phyloP scores from a whole-genome alignment of 1,140 invertebrate genomes.

The Aphidius ervi region DNA sequence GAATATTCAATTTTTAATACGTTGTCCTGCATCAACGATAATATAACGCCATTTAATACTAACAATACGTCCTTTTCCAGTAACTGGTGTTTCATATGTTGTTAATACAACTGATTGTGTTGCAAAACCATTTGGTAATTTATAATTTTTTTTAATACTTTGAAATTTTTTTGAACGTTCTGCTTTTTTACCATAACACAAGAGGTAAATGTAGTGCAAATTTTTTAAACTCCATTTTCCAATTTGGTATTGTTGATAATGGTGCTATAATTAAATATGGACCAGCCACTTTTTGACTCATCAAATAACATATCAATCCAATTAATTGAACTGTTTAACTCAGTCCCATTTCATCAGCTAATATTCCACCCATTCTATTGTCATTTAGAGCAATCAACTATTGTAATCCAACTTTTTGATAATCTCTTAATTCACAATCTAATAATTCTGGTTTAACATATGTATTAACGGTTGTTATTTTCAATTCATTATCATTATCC shows the following conservation, averaged over 20 bases:
- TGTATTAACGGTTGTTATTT: constrained; percentile 13
- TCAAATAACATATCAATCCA: constrained; percentile 58
- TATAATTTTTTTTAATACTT: constrained; percentile 42
- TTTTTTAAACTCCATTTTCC: constrained; percentile 65
- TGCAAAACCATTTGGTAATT: constrained; percentile 31
- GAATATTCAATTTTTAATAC: constrained; percentile 71
- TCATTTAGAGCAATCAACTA: constrained; percentile 64
- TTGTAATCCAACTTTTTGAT: constrained; percentile 61
- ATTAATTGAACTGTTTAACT: constrained; percentile 74
- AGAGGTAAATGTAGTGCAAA: constrained; percentile 64
- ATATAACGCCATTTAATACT: constrained; percentile 61
- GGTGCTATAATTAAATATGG: constrained; percentile 65
- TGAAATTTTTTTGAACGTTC: constrained; percentile 35
- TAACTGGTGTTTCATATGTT: constrained; percentile 58
- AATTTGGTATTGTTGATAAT: constrained; percentile 69
- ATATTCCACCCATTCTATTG: constrained; percentile 70
- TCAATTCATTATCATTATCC: neutral
- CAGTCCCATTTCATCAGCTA: constrained; percentile 80
- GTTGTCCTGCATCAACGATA: constrained; percentile 70
- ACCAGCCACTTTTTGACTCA: constrained; percentile 54
- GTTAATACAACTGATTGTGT: constrained; percentile 57
- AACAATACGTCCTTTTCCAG: constrained; percentile 48
- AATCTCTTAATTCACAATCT: constrained; percentile 55
- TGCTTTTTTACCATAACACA: constrained; percentile 53
- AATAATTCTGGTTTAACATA: constrained; percentile 46